A percentile compares a stretch with the other conserved stretches of the same genome.
These are phyloP conservation scores for Eristalis pertinax DNA, from an alignment of 2,888 invertebrate genomes.

Conservation along the genomic window DNA sequence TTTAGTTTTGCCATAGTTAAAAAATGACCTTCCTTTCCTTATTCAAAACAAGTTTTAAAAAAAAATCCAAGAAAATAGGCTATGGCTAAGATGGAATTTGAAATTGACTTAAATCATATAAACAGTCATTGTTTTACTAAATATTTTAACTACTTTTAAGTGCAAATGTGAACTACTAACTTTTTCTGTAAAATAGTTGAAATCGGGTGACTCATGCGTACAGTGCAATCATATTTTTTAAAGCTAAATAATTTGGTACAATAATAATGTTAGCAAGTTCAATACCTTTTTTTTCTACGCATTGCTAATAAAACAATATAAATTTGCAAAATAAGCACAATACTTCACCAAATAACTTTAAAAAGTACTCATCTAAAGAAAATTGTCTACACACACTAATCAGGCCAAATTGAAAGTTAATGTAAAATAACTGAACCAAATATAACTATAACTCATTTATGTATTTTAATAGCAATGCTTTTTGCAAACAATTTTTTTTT, in stretches of 20 bases:
- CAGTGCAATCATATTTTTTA: conserved; percentile 82
- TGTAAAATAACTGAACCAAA: conserved; percentile 38
- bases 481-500: conserved; percentile 73
- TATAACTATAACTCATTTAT: conserved; percentile 56
- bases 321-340: conserved; percentile 64
- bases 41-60: neutral
- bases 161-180: conserved; percentile 68
- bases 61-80: neutral
- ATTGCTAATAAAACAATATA: conserved; percentile 70
- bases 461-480: conserved; percentile 70
- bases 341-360: conserved; percentile 42
- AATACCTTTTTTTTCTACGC: conserved; percentile 62
- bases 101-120: neutral
- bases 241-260: conserved; percentile 75
- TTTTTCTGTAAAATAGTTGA: conserved; percentile 66
- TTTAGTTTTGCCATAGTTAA: neutral
- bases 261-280: conserved; percentile 51
- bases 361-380: conserved; percentile 54
- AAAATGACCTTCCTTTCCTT: neutral
- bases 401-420: conserved; percentile 62
- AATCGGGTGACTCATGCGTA: conserved; percentile 81
- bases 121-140: conserved; percentile 24
- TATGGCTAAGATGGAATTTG: neutral
- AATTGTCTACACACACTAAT: conserved; percentile 66
- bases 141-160: conserved; percentile 54